These are phyloP conservation scores for Diplazon laetatorius DNA, from an alignment of 2,888 invertebrate species.

Conservation along the genomic window DNA sequence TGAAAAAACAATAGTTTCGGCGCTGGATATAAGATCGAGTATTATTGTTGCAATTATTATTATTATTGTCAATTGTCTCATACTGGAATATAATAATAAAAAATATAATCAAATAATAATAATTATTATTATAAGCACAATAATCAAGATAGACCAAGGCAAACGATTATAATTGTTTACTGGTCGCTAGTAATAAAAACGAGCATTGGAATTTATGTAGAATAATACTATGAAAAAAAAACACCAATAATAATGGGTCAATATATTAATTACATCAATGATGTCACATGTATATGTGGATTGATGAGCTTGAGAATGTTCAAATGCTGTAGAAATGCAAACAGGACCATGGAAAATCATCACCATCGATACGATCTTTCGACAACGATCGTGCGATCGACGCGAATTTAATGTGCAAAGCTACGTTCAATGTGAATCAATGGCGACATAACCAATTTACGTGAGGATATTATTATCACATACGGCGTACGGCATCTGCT, in stretches of 20 bases:
- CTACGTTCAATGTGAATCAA: constrained; percentile 13
- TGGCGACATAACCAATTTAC: constrained; percentile 22
- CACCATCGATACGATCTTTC: neutral
- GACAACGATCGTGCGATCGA: constrained; percentile 24
- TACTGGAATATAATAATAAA: no score
- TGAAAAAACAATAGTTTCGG: no score
- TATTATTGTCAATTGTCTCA: no score
- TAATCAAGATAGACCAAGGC: no score
- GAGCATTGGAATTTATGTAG: no score
- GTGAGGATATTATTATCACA: constrained; percentile 26
- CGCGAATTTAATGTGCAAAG: constrained; percentile 38
- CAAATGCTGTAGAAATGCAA: neutral
- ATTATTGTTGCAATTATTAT: neutral
- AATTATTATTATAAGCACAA: no score
- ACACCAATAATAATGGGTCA: neutral
- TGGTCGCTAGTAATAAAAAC: neutral
- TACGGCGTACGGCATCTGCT: constrained; percentile 1
- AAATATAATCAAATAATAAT: no score
- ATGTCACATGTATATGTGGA: neutral
- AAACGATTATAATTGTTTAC: neutral
- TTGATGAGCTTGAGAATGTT: neutral
- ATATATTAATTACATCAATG: neutral
- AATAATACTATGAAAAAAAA: no score
- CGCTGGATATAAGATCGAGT: no score
- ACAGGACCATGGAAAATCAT: neutral